Percentiles rank a stretch among this genome's conserved stretches.
These are phyloP conservation scores for Pluvialis apricaria DNA, from an alignment of 2,113 vertebrate species.

Conservation along the genomic window DNA sequence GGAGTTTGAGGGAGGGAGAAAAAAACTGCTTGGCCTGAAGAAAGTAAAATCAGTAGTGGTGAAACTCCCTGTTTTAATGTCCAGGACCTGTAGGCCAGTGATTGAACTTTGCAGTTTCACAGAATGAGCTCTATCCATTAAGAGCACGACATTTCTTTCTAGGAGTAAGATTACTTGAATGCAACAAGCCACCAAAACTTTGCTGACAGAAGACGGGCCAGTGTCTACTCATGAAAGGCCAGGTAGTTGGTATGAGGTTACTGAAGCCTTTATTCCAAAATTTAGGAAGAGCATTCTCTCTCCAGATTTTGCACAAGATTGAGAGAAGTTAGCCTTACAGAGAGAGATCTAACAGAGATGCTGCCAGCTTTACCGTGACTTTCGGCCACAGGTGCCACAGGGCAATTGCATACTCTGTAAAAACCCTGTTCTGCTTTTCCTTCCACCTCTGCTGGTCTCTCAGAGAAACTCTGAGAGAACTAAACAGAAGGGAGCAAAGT, in stretches of 20 bases:
- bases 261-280: neutral
- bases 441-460: neutral
- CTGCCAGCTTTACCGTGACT: neutral
- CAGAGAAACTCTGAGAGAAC: neutral
- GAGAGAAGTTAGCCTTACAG: neutral
- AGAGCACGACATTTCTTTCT: neutral
- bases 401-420: neutral
- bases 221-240: neutral
- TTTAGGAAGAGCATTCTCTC: neutral
- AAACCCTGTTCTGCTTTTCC: neutral
- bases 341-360: neutral
- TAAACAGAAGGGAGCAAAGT: neutral
- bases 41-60: neutral
- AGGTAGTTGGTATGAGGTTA: neutral
- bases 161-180: neutral
- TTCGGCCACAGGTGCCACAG: neutral
- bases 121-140: neutral
- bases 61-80: neutral
- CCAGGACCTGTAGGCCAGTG: neutral
- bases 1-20: neutral
- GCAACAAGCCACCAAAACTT: neutral
- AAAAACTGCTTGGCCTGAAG: neutral
- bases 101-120: neutral
- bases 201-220: neutral
- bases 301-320: neutral